Conservation (phyloP, 2,797 vertebrate species). For the Hippocampus kuda region DNA sequence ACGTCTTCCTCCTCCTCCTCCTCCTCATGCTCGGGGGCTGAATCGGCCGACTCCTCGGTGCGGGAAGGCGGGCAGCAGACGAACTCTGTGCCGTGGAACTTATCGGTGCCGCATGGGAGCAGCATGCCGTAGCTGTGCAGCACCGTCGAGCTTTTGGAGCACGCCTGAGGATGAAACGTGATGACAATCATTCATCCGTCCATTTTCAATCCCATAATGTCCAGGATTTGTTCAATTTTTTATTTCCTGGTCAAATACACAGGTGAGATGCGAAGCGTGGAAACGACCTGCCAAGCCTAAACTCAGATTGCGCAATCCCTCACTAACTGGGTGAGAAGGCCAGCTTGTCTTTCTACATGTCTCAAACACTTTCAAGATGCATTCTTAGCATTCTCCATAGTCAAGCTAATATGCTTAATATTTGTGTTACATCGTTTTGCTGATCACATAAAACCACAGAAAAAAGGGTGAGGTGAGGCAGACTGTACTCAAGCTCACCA, state of each 20-base stretch:
- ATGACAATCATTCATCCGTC: background rate
- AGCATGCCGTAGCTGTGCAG: constrained; percentile 94
- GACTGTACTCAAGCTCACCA: too few relatives aligned
- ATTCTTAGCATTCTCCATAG: too few relatives aligned
- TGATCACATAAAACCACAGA: too few relatives aligned
- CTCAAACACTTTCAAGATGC: too few relatives aligned
- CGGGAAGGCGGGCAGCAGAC: constrained; percentile 85
- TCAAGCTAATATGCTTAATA: too few relatives aligned
- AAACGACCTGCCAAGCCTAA: too few relatives aligned
- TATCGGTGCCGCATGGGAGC: constrained; percentile 86
- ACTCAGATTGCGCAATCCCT: background rate
- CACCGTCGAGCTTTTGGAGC: constrained; percentile 75
- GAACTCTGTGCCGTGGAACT: constrained; percentile 90
- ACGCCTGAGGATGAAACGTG: constrained; percentile 67
- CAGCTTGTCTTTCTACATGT: too few relatives aligned
- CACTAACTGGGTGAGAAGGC: too few relatives aligned
- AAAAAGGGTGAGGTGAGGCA: too few relatives aligned
- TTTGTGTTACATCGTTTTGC: too few relatives aligned
- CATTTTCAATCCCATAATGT: too few relatives aligned
- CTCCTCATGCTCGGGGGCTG: constrained; percentile 58
- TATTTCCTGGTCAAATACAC: background rate
- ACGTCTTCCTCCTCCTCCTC: constrained; percentile 54
- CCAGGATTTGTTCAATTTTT: background rate
- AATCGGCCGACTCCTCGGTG: constrained; percentile 31
- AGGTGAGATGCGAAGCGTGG: too few relatives aligned